Conservation (phyloP, 2,888 invertebrate genomes). For the Meiosimyza platycephala region DNA sequence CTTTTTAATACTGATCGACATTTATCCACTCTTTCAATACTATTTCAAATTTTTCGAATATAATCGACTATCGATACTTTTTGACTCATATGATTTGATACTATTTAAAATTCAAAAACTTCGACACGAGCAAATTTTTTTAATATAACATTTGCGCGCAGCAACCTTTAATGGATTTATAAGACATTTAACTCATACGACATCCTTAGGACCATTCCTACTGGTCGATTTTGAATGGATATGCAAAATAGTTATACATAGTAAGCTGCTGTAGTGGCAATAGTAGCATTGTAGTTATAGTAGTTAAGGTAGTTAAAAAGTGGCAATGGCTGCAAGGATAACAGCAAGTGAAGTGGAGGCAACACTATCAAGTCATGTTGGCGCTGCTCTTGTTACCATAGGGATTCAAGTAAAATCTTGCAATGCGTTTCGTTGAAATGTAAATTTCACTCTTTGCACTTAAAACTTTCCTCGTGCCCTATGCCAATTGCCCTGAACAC, state of each 20-base stretch:
- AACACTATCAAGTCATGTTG: constrained; percentile 20
- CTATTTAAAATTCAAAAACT: too few species aligned
- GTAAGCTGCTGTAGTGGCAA: background rate
- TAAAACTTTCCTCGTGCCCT: background rate
- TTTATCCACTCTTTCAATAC: too few species aligned
- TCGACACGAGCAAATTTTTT: too few species aligned
- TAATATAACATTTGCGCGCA: too few species aligned
- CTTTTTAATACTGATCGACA: too few species aligned
- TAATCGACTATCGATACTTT: too few species aligned
- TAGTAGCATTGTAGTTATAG: constrained; percentile 5
- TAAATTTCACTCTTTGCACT: constrained; percentile 8
- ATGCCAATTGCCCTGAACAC: too few species aligned
- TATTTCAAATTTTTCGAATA: too few species aligned
- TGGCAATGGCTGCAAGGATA: constrained; percentile 22
- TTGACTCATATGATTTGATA: too few species aligned
- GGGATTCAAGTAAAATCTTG: constrained; percentile 11
- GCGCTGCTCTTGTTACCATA: constrained; percentile 11
- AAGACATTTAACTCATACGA: too few species aligned
- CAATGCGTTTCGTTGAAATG: background rate
- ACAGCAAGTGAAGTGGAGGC: background rate
- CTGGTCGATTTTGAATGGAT: background rate
- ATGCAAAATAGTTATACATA: background rate
- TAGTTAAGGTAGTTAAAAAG: constrained; percentile 22
- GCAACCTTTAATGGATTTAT: too few species aligned
- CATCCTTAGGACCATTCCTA: too few species aligned